Evolutionary conservation across 2,113 vertebrate species (phyloP).

Genomic region (Plecturocebus donacophilus): DNA sequence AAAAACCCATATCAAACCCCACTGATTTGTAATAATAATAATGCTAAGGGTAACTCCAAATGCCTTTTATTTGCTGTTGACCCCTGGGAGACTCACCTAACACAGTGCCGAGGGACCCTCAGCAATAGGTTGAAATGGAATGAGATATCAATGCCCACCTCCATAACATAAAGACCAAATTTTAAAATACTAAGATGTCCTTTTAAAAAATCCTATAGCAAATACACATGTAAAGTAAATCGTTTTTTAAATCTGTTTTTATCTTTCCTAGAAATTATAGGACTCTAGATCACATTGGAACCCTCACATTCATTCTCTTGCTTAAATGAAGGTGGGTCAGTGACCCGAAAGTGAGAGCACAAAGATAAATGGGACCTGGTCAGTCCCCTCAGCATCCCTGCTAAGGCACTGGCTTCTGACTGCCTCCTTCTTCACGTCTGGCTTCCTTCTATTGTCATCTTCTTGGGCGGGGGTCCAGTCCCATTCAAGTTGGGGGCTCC

Average conservation of each 20-base stretch:
- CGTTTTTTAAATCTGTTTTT: background rate
- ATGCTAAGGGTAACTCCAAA: background rate
- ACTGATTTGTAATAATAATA: background rate
- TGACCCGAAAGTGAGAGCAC: background rate
- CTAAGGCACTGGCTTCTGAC: background rate
- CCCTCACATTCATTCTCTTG: background rate
- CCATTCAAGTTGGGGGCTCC: background rate
- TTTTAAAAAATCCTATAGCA: background rate
- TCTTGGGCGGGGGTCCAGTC: background rate
- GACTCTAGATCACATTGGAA: background rate
- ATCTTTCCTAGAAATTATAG: background rate
- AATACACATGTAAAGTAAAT: background rate
- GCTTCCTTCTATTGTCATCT: background rate
- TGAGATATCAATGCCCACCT: background rate
- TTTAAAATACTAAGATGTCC: background rate
- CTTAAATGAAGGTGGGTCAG: background rate
- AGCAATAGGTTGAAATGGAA: background rate
- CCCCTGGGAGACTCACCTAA: background rate
- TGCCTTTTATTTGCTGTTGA: background rate
- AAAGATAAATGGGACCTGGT: background rate
- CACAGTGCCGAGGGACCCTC: background rate
- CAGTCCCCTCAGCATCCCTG: background rate
- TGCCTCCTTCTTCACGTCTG: background rate
- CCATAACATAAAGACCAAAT: background rate
- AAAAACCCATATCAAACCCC: background rate